A percentile compares a stretch with the other conserved stretches of the same genome.
Evolutionary conservation across 1,140 invertebrate species (phyloP).

Genomic region (Holcopasites calliopsidis): DNA sequence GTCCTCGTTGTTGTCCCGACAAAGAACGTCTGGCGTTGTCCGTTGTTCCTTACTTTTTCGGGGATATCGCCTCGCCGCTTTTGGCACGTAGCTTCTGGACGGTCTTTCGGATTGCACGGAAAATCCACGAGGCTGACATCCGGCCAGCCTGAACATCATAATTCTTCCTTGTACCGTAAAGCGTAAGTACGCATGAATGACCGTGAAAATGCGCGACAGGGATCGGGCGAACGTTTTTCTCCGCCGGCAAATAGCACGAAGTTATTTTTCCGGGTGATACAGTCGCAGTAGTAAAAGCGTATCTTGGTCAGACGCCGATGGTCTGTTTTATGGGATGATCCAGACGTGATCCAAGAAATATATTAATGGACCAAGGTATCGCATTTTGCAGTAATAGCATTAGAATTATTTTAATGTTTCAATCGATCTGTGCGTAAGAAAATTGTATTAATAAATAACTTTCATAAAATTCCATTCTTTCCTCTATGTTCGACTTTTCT

Average conservation of each 20-base stretch:
- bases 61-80: not conserved
- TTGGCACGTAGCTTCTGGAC: not conserved
- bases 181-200: not conserved
- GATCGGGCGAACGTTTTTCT: not conserved
- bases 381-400: not conserved
- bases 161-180: slow-evolving; percentile 4
- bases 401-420: too few species aligned
- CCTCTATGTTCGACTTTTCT: not conserved
- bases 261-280: slow-evolving; percentile 10
- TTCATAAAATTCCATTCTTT: too few species aligned
- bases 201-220: slow-evolving; percentile 7
- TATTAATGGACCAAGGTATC: not conserved
- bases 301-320: slow-evolving; percentile 38
- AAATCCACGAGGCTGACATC: slow-evolving; percentile 2
- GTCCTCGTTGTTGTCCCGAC: not conserved
- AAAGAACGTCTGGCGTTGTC: not conserved
- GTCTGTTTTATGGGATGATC: slow-evolving; percentile 19
- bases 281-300: slow-evolving; percentile 55
- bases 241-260: not conserved
- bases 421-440: too few species aligned
- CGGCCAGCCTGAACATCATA: not conserved
- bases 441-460: too few species aligned
- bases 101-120: not conserved
- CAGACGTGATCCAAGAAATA: too few species aligned
- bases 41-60: not conserved